Percentiles rank a stretch among this genome's conserved stretches.
phyloP scores from a whole-genome alignment of 2,797 vertebrate genomes.

The Eulemur mongoz region DNA sequence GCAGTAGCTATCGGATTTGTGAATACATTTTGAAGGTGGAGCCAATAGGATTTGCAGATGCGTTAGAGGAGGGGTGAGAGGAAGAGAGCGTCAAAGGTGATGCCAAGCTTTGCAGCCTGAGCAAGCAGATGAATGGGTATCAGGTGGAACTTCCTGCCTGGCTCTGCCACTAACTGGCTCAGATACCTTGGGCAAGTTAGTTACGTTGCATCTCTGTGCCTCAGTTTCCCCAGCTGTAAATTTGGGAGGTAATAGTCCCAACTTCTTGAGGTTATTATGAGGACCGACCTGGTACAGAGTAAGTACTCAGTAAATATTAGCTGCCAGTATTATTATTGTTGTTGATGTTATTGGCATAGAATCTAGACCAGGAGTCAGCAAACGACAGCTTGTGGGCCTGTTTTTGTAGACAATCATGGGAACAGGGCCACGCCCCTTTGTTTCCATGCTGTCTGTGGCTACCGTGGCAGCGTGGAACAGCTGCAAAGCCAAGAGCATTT shows the following conservation, averaged over 20 bases:
- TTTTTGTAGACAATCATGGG: background rate
- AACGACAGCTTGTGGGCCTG: rapidly evolving
- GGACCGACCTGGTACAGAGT: background rate
- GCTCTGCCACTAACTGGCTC: background rate
- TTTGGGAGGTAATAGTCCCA: too few relatives aligned
- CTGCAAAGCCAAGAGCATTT: background rate
- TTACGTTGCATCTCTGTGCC: background rate
- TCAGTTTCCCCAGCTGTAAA: background rate
- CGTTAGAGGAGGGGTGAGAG: background rate
- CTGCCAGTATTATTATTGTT: rapidly evolving
- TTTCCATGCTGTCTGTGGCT: rapidly evolving
- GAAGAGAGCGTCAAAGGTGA: background rate
- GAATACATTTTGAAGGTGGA: background rate
- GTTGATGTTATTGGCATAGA: rapidly evolving
- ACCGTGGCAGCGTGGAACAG: rapidly evolving
- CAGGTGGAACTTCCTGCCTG: background rate
- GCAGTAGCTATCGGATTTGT: rapidly evolving
- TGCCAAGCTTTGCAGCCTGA: rapidly evolving
- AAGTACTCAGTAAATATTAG: background rate
- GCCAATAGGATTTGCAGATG: rapidly evolving
- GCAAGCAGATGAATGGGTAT: rapidly evolving
- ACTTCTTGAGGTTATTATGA: background rate
- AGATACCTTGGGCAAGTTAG: background rate
- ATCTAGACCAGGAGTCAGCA: background rate
- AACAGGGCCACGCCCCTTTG: rapidly evolving